These are phyloP conservation scores for Megalonaias nervosa DNA, from an alignment of 1,140 invertebrate species.

Conservation along the genomic window DNA sequence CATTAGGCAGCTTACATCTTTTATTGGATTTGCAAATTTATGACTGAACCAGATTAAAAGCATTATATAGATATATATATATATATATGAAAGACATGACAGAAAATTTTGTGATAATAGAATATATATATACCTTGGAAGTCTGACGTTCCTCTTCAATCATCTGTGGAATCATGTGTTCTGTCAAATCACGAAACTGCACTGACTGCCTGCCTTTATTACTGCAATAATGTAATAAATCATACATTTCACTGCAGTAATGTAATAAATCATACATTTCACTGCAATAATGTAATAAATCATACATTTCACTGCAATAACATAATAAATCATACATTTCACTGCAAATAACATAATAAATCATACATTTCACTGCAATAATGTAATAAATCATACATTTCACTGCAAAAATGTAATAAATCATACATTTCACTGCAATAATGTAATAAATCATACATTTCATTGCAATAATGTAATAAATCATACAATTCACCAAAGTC, in stretches of 20 bases:
- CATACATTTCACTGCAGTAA: not conserved
- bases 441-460: not conserved
- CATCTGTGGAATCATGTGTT: conserved; percentile 38
- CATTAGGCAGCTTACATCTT: no score
- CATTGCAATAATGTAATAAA: not conserved
- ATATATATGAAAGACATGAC: no score
- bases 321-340: no score
- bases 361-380: not conserved
- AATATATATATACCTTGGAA: conserved; percentile 19
- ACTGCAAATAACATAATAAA: no score
- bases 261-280: no score
- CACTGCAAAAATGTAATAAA: not conserved
- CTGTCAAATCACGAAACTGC: conserved; percentile 43
- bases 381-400: not conserved
- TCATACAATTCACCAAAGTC: not conserved
- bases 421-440: not conserved
- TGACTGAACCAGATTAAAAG: no score
- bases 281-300: no score
- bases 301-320: no score
- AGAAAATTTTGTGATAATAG: no score
- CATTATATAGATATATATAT: no score
- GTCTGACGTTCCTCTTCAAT: conserved; percentile 22
- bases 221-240: not conserved
- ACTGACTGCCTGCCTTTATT: conserved; percentile 13
- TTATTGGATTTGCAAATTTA: no score